Evolutionary conservation across 2,113 vertebrate genomes (phyloP).

Genomic region (Malurus melanocephalus): DNA sequence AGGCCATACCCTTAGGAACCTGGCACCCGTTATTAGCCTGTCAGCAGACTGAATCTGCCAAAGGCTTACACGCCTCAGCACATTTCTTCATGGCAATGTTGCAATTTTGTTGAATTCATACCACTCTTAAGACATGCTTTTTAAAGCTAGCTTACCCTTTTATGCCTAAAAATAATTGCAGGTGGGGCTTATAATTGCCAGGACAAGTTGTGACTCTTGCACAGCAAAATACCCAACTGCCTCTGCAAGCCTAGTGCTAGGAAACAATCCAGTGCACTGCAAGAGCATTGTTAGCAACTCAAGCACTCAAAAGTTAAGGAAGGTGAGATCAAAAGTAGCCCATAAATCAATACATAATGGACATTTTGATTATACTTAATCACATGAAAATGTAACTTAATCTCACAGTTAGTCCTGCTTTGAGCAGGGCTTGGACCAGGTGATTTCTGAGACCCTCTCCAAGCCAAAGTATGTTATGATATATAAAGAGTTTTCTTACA

Average conservation of each 20-base stretch:
- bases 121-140: constrained; percentile 12
- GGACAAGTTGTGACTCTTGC: constrained; percentile 30
- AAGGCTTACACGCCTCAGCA: constrained; percentile 42
- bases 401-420: neutral
- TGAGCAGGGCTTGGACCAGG: neutral
- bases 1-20: constrained; percentile 10
- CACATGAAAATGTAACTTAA: neutral
- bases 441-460: neutral
- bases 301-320: neutral
- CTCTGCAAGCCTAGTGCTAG: neutral
- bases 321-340: neutral
- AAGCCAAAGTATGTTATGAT: neutral
- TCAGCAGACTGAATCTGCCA: constrained; percentile 26
- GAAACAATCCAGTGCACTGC: neutral
- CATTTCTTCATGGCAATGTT: constrained; percentile 40
- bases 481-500: neutral
- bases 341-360: neutral
- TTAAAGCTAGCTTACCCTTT: constrained; percentile 26
- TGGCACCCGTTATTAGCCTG: constrained; percentile 4
- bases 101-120: constrained; percentile 27
- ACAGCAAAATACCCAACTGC: neutral
- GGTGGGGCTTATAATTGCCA: constrained; percentile 46
- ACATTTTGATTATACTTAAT: neutral
- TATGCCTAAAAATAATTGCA: constrained; percentile 57
- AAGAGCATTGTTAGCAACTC: neutral